Evolutionary conservation across 2,888 invertebrate species (phyloP), one percentile per base, ranked within the genome.

Genomic region (Crossocerus cetratus): DNA sequence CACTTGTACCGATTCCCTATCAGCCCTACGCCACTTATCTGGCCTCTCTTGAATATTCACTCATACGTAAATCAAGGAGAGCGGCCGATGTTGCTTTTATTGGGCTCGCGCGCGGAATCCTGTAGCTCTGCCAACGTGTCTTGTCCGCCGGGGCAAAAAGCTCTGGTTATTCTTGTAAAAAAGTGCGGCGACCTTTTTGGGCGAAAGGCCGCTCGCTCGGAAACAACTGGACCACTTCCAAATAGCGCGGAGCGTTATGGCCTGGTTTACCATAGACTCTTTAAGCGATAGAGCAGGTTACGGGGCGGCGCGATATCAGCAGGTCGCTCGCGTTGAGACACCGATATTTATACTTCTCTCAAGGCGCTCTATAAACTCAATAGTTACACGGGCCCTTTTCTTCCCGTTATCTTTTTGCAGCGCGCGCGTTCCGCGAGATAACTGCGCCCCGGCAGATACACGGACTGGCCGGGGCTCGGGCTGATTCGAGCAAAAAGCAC

Each of bases 21-120:
- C 21, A 22, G 57, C 21, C 53, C 21, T 4, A 22, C 55, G 70
- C 72, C 75, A 80, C 69, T 82, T 61, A 71, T 81, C 69, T 63
- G 68, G 22, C 62, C 49, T 67, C 68, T 56, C 32, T 63, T 45
- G 59, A 43, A 54, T 49, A 70, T 60, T 59, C 8, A n/a, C 42
- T n/a, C 16, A 53, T 54, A 53, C 54, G 55, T 62, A 65, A 69
- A 65, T 55, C 64, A 21, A 13, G 16, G 14, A 14, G 21, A 42
- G 20, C 16, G 13, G 42, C 45, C 49, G 60, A 67, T 49, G 65
- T 54, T 60, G 76, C 71, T 71, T 66, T 71, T 67, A 64, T 71
- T 76, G 60, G 57, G 55, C 44, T 18, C 57, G 21, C 58, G 57
- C 21, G 32, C 49, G 43, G 20, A 57, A 61, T 57, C 20, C 22